phyloP scores from a whole-genome alignment of 2,888 invertebrate genomes.

The Leptinotarsa haldemani region DNA sequence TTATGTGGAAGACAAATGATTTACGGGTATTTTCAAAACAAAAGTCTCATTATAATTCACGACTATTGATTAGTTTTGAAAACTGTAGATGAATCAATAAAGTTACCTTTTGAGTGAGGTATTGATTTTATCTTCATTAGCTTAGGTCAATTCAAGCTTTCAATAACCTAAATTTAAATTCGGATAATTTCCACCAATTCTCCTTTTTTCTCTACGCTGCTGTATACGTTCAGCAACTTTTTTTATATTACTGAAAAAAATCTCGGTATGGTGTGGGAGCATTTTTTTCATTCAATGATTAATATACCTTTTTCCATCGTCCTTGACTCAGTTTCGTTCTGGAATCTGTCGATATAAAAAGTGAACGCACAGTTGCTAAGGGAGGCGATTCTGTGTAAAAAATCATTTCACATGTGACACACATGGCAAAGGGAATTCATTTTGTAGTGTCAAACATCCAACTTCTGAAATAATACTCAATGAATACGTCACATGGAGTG shows the following conservation, averaged over 20 bases:
- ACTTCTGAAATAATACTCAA: conserved; percentile 20
- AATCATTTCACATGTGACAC: conserved; percentile 36
- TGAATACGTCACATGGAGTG: conserved; percentile 10
- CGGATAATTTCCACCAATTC: no score
- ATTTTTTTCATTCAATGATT: conserved; percentile 35
- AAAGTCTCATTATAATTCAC: no score
- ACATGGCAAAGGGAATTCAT: conserved; percentile 30
- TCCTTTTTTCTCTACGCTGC: no score
- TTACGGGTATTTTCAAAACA: no score
- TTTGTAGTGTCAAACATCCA: conserved; percentile 24
- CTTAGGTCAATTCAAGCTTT: not conserved
- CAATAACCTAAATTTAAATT: no score
- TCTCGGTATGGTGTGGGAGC: conserved; percentile 28
- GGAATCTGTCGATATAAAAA: conserved; percentile 43
- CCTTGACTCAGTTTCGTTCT: conserved; percentile 47
- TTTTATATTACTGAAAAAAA: conserved; percentile 15
- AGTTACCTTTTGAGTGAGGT: no score
- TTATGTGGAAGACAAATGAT: no score
- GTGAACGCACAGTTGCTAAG: conserved; percentile 36
- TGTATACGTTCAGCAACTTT: not conserved
- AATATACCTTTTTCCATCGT: conserved; percentile 35
- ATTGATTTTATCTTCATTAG: no score
- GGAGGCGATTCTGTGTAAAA: conserved; percentile 33
- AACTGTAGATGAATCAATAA: no score
- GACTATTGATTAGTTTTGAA: no score